Evolutionary conservation across 2,888 invertebrate species (phyloP).

Genomic region (Ferrisia virgata): DNA sequence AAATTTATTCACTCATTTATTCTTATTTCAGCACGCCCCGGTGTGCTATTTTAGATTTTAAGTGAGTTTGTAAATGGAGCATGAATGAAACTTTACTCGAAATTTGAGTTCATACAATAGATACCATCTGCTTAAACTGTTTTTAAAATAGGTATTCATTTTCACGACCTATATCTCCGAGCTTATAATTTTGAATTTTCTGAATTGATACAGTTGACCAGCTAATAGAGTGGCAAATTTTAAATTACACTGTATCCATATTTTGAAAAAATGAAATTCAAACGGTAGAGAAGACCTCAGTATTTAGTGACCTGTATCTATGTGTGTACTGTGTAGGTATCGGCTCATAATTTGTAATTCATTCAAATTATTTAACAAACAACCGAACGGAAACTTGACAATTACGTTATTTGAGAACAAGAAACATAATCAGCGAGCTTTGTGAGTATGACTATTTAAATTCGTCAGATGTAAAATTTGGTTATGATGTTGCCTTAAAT

Average conservation of each 20-base stretch:
- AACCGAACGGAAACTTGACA: background rate
- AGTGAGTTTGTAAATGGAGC: no score
- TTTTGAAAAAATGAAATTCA: no score
- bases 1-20: background rate
- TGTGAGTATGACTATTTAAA: background rate
- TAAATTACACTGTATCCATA: no score
- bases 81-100: no score
- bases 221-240: no score
- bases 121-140: no score
- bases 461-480: background rate
- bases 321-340: background rate
- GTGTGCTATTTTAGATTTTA: no score
- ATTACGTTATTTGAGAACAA: slow-evolving; percentile 2
- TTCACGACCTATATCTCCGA: no score
- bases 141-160: no score
- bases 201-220: no score
- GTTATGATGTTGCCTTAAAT: slow-evolving; percentile 4
- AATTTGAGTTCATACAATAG: no score
- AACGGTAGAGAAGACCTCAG: background rate
- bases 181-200: no score
- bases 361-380: background rate
- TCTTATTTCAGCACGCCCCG: background rate
- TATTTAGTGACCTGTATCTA: background rate
- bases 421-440: background rate
- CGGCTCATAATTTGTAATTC: background rate